Conservation (phyloP, 2,797 vertebrate species). For the Fundulus diaphanus region DNA sequence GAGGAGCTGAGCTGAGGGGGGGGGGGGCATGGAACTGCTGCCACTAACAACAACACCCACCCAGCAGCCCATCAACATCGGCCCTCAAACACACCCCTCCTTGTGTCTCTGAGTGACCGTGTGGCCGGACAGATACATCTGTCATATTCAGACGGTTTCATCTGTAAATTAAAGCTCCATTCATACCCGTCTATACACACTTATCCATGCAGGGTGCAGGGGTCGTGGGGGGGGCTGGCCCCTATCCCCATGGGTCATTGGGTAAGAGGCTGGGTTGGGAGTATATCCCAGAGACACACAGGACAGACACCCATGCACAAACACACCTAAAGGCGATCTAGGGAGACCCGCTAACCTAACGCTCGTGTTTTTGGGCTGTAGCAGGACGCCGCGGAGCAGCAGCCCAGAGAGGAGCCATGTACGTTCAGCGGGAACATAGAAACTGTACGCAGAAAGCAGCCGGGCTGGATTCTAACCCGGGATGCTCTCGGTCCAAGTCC, state of each 20-base stretch:
- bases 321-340: not conserved
- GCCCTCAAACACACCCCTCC: slow-evolving; percentile 18
- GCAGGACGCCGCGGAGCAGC: too few relatives aligned
- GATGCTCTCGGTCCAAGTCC: too few relatives aligned
- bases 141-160: not conserved
- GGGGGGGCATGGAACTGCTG: slow-evolving; percentile 22
- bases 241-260: not conserved
- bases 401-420: too few relatives aligned
- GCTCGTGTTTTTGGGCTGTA: too few relatives aligned
- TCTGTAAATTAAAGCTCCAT: not conserved
- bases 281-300: too few relatives aligned
- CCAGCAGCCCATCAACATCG: slow-evolving; percentile 2
- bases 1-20: slow-evolving; percentile 30
- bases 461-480: too few relatives aligned
- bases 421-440: too few relatives aligned
- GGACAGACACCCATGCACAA: not conserved
- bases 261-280: not conserved
- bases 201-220: not conserved
- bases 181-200: not conserved
- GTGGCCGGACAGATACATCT: slow-evolving; percentile 2
- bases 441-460: too few relatives aligned
- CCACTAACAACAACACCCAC: slow-evolving; percentile 18
- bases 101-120: slow-evolving; percentile 26
- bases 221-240: not conserved
- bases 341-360: too few relatives aligned